Base-by-base conservation (phyloP, 2,888 invertebrate species). In the Empis livida region DNA sequence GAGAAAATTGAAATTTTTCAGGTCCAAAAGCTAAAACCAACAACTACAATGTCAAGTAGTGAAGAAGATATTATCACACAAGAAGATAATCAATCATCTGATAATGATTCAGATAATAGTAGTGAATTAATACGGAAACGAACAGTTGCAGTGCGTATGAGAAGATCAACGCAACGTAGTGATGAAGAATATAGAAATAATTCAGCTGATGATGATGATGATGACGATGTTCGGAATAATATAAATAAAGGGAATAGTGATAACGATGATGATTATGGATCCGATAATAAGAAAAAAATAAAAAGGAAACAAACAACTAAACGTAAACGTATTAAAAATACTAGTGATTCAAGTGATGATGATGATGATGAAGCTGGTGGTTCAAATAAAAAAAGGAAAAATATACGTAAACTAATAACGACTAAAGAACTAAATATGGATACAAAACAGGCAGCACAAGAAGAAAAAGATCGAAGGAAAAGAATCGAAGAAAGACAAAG, bases 401-500 rank as follows among this genome's bases (percentile, higher is more conserved):
- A 78, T 56, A 78, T 80, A 51, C 69, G 79, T 16, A 75, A 73
- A 60, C 68, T 76, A 48, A 63, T 77, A 48, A 73, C 72, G 54
- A 73, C 73, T 57, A 80, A 80, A 56, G 79, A 84, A 57, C 70
- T 89, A 45, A 80, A 84, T 49, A 81, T 85, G 56, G 80, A 82
- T 42, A 97, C 97, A 0, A 86, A 86, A 63, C 80, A 80, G 61
- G 97, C 97, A 1, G 90, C 90, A 37, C 81, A 84, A 52, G 84
- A 87, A 52, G 99, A 99, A 65, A 84, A 84, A 56, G 91, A 93
- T 59, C 77, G 97, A 31, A 79, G 88, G 43, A 84, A 81, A 56
- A 79, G 99, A 61, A 88, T 99, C 48, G 74, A 81, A 27, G 93
- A 95, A 54, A 80, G 90, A 55, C 94, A 95, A 67, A 84, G 84